Conservation (phyloP, 1,140 invertebrate genomes). For the Philopotamus ludificatus region DNA sequence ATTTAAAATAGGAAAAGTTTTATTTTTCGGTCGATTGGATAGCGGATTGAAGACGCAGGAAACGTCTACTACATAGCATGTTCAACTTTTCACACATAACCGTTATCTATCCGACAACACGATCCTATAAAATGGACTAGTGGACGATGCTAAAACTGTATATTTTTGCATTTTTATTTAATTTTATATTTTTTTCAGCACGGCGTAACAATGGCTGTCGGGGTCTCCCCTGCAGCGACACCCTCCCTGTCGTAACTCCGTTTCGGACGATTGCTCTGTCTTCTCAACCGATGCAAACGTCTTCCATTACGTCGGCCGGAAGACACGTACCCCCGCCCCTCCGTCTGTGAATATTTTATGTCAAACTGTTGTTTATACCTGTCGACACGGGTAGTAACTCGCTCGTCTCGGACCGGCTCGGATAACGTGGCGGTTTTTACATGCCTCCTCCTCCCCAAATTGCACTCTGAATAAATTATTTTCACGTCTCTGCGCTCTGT, state of each 20-base stretch:
- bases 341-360: constrained; percentile 35
- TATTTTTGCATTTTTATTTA: too few species aligned
- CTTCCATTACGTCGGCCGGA: constrained; percentile 11
- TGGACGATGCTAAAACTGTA: too few species aligned
- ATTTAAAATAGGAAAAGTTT: too few species aligned
- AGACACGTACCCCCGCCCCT: neutral
- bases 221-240: neutral
- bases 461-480: constrained; percentile 37
- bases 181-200: too few species aligned
- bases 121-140: too few species aligned
- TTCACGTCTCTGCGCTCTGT: neutral
- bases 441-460: constrained; percentile 17
- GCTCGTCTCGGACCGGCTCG: neutral
- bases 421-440: constrained; percentile 12
- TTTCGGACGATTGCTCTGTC: constrained; percentile 11
- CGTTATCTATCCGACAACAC: too few species aligned
- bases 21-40: too few species aligned
- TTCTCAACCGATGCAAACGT: neutral
- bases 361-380: constrained; percentile 36
- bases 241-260: neutral
- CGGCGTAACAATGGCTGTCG: neutral
- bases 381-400: constrained; percentile 2
- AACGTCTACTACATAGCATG: too few species aligned
- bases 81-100: too few species aligned
- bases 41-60: too few species aligned